Conservation (phyloP, 1,140 invertebrate species). For the Magallana angulata region DNA sequence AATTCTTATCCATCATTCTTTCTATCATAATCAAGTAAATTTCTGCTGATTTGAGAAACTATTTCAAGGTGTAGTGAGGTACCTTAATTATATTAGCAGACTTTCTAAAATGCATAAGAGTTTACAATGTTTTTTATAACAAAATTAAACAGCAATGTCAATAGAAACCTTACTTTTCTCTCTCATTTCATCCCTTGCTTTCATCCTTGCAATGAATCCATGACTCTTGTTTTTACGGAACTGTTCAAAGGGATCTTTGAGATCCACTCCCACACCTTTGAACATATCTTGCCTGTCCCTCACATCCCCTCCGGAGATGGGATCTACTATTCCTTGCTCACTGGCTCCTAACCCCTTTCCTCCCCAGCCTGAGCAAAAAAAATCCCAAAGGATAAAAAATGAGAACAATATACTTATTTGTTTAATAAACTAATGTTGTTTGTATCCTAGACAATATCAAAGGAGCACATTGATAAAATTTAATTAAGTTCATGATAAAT, state of each 20-base stretch:
- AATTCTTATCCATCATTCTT: no score
- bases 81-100: no score
- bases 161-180: slow-evolving; percentile 39
- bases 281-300: slow-evolving; percentile 94
- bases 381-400: no score
- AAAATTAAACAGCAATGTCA: background rate
- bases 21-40: no score
- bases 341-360: slow-evolving; percentile 93
- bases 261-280: slow-evolving; percentile 90
- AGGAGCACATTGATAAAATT: background rate
- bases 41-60: no score
- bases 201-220: slow-evolving; percentile 97
- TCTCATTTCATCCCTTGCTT: slow-evolving; percentile 87
- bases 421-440: no score
- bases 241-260: slow-evolving; percentile 95
- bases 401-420: no score
- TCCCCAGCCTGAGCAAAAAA: slow-evolving; percentile 86
- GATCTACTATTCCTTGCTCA: slow-evolving; percentile 96
- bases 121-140: background rate
- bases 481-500: background rate
- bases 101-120: no score
- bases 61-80: no score
- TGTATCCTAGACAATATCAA: no score
- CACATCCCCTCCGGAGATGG: slow-evolving; percentile 94
- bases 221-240: slow-evolving; percentile 98